Percentiles rank a stretch among this genome's conserved stretches.
Conservation (phyloP, 2,888 invertebrate species). For the Hypselothyrea guttata region DNA sequence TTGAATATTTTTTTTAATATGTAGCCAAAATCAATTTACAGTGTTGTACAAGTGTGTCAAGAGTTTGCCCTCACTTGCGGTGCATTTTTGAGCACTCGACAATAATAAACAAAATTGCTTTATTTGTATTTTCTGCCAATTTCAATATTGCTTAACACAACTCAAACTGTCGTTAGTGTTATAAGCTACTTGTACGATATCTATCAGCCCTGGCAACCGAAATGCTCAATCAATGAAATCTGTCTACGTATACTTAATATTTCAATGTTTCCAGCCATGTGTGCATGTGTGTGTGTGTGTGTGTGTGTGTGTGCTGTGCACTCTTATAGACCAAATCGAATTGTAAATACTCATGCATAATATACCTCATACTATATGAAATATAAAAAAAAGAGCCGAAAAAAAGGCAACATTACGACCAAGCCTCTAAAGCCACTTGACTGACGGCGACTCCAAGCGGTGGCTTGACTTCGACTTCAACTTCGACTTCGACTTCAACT, state of each 20-base stretch:
- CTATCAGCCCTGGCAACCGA: constrained; percentile 55
- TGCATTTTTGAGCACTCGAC: not conserved
- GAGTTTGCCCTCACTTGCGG: no score
- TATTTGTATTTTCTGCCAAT: not conserved
- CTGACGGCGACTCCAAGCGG: constrained; percentile 48
- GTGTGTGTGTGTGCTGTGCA: constrained; percentile 9
- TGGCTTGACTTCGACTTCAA: constrained; percentile 19
- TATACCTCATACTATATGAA: constrained; percentile 6
- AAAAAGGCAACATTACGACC: constrained; percentile 49
- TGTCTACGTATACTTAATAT: constrained; percentile 67
- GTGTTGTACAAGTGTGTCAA: not conserved
- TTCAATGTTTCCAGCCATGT: constrained; percentile 44
- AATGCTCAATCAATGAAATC: constrained; percentile 51
- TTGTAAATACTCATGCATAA: constrained; percentile 54
- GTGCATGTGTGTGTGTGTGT: constrained; percentile 22
- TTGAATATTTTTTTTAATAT: no score
- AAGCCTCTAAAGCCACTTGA: constrained; percentile 77
- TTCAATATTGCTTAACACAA: not conserved
- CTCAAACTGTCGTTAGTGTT: constrained; percentile 13
- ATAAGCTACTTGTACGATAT: constrained; percentile 5
- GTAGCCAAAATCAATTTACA: not conserved
- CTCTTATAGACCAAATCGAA: constrained; percentile 65
- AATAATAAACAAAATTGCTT: not conserved
- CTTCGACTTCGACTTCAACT: no score
- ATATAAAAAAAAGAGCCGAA: constrained; percentile 10